Base-by-base conservation (phyloP, 1,140 invertebrate species). In the Argopecten irradians region DNA sequence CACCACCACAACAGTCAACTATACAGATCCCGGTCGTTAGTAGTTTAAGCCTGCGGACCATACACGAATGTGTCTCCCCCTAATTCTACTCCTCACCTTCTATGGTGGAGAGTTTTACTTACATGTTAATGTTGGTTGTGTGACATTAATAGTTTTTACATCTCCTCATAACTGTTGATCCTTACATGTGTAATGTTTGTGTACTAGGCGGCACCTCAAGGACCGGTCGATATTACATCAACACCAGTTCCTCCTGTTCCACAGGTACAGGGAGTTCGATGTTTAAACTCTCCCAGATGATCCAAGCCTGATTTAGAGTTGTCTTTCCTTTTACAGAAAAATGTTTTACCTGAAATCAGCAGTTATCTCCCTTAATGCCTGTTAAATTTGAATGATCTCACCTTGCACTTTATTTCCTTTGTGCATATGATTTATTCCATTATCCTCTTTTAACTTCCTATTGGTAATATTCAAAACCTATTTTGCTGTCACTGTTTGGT, bases 1-100 rank as follows among this genome's bases (percentile, higher is more conserved):
- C 88, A n/a, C 55, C 84, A 41, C n/a, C 55, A n/a, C 5, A 34
- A 34, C 88, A 89, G 88, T 86, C 87, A 89, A 46, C 82, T 35
- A 22, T 82, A 22, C 46, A 86, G 55, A 36, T 32, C 19, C 46
- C n/a, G n/a, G 86, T 82, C n/a, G 55, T 71, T 71, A 71, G 55
- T 71, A 71, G n/a, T 71, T 71, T 71, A 71, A 71, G 55, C 55
- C 55, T 71, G 55, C 55, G 16, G 55, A 71, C 55, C 55, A 3
- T 71, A 71, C 22, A 71, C n/a, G 55, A 71, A n/a, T n/a, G 14
- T 71, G 55, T 71, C 55, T 71, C 55, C n/a, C 55, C 22, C 14
- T 46, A 46, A 11, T 46, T 28, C 28, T 28, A 2, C 55, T 71
- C 55, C 22, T 71, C 55, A n/a, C 55, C 55, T 28, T 8, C n/a